Evolutionary conservation across 2,113 vertebrate species (phyloP).

Genomic region (Eublepharis macularius): DNA sequence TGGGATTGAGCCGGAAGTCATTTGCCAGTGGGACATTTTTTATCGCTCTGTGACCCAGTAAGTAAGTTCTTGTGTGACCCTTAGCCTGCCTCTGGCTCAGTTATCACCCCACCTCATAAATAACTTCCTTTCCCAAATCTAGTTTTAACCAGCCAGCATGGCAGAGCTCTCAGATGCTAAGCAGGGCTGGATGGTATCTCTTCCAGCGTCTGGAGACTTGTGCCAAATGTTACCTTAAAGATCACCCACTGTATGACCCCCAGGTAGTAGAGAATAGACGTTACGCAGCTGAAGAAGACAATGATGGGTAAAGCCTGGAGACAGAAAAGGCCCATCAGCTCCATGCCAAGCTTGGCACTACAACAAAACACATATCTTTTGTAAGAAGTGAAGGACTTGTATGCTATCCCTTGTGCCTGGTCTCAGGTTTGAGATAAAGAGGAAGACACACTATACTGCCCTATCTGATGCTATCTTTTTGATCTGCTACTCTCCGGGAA

Average conservation of each 20-base stretch:
- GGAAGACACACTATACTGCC: too few relatives aligned
- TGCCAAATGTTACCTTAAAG: slow-evolving; percentile 81
- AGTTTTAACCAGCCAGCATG: background rate
- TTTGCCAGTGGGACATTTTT: too few relatives aligned
- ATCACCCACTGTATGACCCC: slow-evolving; percentile 92
- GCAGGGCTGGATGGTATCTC: background rate
- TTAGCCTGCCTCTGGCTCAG: background rate
- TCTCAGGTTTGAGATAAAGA: too few relatives aligned
- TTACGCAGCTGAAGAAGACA: slow-evolving; percentile 93
- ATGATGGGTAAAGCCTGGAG: slow-evolving; percentile 87
- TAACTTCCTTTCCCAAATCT: background rate
- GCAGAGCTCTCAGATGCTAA: too few relatives aligned
- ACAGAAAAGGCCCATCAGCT: background rate
- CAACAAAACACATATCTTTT: too few relatives aligned
- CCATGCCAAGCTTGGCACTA: background rate
- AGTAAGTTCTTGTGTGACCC: background rate
- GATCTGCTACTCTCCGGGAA: too few relatives aligned
- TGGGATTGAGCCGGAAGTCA: background rate
- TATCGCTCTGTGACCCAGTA: background rate
- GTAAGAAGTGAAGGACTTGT: too few relatives aligned
- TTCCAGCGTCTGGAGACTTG: background rate
- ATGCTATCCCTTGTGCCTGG: too few relatives aligned
- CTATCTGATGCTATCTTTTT: too few relatives aligned
- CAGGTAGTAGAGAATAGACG: slow-evolving; percentile 92
- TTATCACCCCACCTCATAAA: background rate